These are phyloP conservation scores for Habrosyne pyritoides DNA, from an alignment of 2,888 invertebrate species.

Conservation along the genomic window DNA sequence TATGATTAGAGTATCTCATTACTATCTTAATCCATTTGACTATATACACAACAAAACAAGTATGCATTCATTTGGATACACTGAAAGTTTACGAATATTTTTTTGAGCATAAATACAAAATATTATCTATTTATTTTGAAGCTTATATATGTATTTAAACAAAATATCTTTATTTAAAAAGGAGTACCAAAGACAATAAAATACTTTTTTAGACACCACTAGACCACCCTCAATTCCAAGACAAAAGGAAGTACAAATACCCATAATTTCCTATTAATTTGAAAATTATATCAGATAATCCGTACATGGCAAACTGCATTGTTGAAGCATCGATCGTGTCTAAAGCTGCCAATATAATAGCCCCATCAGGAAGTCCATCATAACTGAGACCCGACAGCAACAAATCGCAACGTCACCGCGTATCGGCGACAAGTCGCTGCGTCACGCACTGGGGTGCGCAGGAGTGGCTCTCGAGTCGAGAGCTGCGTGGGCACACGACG, in stretches of 20 bases:
- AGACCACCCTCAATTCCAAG: too few species aligned
- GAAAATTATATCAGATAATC: neutral
- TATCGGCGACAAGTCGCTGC: slow-evolving; percentile 19
- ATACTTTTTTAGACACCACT: too few species aligned
- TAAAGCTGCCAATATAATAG: neutral
- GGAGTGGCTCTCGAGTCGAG: slow-evolving; percentile 36
- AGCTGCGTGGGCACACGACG: slow-evolving; percentile 40
- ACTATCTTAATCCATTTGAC: too few species aligned
- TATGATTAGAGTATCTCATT: neutral
- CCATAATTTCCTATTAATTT: neutral
- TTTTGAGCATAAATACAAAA: too few species aligned
- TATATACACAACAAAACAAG: too few species aligned
- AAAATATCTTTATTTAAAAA: too few species aligned
- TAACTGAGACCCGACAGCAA: neutral
- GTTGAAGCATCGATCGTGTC: neutral
- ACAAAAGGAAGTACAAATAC: too few species aligned
- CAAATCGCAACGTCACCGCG: slow-evolving; percentile 20
- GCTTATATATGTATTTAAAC: too few species aligned
- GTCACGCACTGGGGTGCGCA: slow-evolving; percentile 20
- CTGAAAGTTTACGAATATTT: too few species aligned
- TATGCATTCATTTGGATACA: too few species aligned
- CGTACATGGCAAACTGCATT: neutral
- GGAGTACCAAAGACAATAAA: too few species aligned
- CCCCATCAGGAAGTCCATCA: slow-evolving; percentile 4
- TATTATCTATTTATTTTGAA: too few species aligned